A percentile compares a stretch with the other conserved stretches of the same genome.
Conservation (phyloP, 1,140 invertebrate species). For the Idris sp. region DNA sequence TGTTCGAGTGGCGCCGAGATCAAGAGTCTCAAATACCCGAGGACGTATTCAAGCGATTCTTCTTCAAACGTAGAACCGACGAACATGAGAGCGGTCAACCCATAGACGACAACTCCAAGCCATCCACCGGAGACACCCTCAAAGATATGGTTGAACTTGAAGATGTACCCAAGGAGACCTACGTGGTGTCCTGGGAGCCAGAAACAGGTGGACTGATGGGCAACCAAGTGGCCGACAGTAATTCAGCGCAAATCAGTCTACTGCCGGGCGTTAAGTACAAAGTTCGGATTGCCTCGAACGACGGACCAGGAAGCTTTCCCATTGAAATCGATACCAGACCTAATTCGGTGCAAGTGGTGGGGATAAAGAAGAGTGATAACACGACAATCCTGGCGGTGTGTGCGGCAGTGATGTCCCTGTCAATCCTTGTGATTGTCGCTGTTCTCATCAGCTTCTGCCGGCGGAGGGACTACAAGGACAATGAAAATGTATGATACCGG, state of each 20-base stretch:
- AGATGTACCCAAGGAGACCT: constrained; percentile 62
- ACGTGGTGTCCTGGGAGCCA: constrained; percentile 74
- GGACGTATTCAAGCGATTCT: constrained; percentile 71
- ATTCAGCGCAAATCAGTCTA: constrained; percentile 73
- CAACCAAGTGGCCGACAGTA: constrained; percentile 74
- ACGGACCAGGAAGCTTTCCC: constrained; percentile 75
- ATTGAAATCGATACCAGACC: constrained; percentile 74
- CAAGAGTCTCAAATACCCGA: constrained; percentile 68
- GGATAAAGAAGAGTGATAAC: constrained; percentile 64
- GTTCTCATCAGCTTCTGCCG: constrained; percentile 51
- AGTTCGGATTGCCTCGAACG: constrained; percentile 72
- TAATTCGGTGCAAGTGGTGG: constrained; percentile 61
- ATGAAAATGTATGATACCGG: constrained; percentile 55
- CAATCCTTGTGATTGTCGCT: constrained; percentile 57
- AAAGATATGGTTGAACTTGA: constrained; percentile 40
- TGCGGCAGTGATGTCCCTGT: constrained; percentile 53
- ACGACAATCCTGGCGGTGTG: constrained; percentile 62
- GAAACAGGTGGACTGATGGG: constrained; percentile 75
- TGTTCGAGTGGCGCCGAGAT: constrained; percentile 68
- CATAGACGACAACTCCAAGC: constrained; percentile 62
- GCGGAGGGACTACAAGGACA: constrained; percentile 53
- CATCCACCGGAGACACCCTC: constrained; percentile 54
- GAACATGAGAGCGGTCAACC: constrained; percentile 49
- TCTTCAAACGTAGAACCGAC: constrained; percentile 68
- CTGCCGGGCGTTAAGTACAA: constrained; percentile 73